Evolutionary conservation across 2,113 vertebrate genomes (phyloP).

Genomic region (Charadrius vociferus): DNA sequence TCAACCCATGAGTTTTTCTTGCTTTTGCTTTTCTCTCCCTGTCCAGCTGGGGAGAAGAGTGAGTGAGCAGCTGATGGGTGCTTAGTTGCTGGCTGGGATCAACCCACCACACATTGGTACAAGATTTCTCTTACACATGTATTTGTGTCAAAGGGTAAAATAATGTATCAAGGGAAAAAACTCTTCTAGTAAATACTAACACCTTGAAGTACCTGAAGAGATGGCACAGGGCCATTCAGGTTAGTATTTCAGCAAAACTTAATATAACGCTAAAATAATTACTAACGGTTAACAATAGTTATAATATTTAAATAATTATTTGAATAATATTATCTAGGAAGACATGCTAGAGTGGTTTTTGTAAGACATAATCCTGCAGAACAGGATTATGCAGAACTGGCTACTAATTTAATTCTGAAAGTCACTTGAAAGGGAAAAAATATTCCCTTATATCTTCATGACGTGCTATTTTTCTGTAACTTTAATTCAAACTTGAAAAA

Average conservation of each 20-base stretch:
- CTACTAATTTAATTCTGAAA: neutral
- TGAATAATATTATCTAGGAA: neutral
- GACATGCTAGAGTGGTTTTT: neutral
- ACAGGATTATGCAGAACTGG: neutral
- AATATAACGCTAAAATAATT: neutral
- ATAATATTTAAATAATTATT: neutral
- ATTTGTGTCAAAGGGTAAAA: neutral
- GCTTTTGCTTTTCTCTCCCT: neutral
- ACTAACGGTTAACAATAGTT: neutral
- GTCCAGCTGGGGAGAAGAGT: neutral
- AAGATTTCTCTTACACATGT: neutral
- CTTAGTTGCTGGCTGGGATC: accelerated
- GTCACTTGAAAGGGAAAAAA: neutral
- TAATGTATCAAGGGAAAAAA: neutral
- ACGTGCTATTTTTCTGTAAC: too few species aligned
- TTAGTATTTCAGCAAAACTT: neutral
- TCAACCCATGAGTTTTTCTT: neutral
- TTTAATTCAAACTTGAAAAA: neutral
- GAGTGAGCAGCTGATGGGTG: neutral
- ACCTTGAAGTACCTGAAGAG: neutral
- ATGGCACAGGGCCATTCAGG: neutral
- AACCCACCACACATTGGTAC: neutral
- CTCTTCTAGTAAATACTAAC: neutral
- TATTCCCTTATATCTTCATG: neutral
- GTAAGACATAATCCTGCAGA: neutral